A percentile compares a stretch with the other conserved stretches of the same genome.
phyloP scores from a whole-genome alignment of 2,888 invertebrate genomes.

The Eurytoma adleriae region DNA sequence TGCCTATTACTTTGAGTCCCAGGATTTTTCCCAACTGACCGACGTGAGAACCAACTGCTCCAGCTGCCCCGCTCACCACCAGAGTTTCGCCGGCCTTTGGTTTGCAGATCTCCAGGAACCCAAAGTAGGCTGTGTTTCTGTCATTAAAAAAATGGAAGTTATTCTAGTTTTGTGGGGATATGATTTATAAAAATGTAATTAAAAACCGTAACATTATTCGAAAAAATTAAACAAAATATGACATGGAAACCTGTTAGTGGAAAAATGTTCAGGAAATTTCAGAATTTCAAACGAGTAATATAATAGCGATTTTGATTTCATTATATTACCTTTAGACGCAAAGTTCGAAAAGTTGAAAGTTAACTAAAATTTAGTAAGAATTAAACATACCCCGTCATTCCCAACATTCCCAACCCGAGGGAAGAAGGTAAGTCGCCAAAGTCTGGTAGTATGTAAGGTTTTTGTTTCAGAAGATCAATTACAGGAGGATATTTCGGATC shows the following conservation, averaged over 20 bases:
- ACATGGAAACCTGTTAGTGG: no score
- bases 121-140: conserved; percentile 87
- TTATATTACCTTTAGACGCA: no score
- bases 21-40: conserved; percentile 87
- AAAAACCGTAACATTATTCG: no score
- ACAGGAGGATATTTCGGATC: conserved; percentile 61
- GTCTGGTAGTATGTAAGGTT: conserved; percentile 78
- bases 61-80: conserved; percentile 85
- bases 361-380: no score
- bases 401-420: conserved; percentile 81
- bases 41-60: conserved; percentile 87
- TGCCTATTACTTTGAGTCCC: conserved; percentile 84
- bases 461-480: fast-evolving
- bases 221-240: no score
- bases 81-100: conserved; percentile 86
- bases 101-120: conserved; percentile 83
- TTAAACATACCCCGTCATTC: conserved; percentile 83
- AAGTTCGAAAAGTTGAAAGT: background rate
- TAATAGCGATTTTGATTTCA: no score
- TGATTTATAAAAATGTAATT: no score
- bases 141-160: conserved; percentile 45
- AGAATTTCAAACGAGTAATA: no score
- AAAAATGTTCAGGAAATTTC: no score
- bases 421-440: conserved; percentile 80
- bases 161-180: background rate